Base-by-base conservation (phyloP, 1,140 invertebrate genomes). In the Drosophila chauvacae region DNA sequence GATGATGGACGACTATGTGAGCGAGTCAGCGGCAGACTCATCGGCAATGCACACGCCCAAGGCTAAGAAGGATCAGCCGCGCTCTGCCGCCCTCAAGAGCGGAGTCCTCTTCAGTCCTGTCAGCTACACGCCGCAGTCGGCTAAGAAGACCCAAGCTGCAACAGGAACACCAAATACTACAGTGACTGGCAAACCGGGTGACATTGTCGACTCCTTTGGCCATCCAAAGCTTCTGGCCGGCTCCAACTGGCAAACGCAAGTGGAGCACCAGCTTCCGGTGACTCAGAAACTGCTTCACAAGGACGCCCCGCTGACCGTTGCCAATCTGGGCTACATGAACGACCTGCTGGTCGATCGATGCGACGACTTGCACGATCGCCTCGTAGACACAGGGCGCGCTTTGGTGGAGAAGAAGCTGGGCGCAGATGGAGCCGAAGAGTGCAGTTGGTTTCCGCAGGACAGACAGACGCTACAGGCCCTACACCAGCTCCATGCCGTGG, bases 401-500 rank as follows among this genome's bases (percentile, higher is more conserved):
- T 42, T 91, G 16, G 74, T 82, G 5, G 72, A 85, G 3, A 85
- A 81, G 55, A 81, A 90, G 13, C 55, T 90, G n/a, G 83, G 82
- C 2, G n/a, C 33, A 7, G 55, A 77, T 10, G 84, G 45, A 7
- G 72, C 72, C 9, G 48, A 73, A 9, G 90, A 91, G 16, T 76
- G 59, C 47, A 90, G 77, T 57, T 90, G 81, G 86, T 90, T 85
- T 77, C 79, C 85, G 9, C 75, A 77, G 39, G 85, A 91, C 23
- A 74, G 62, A 1, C 51, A 88, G n/a, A 74, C 85, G 2, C 37
- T 88, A 35, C 71, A 88, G 20, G 86, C 85, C 3, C 57, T 79
- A 11, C 78, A 80, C 37, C 28, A 70, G 28, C 58, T 91, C 1
- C 75, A 90, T 45, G 81, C 94, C 10, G 94, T 94, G 60, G 97